phyloP scores from a whole-genome alignment of 2,888 invertebrate species.

The Neoascia interrupta region DNA sequence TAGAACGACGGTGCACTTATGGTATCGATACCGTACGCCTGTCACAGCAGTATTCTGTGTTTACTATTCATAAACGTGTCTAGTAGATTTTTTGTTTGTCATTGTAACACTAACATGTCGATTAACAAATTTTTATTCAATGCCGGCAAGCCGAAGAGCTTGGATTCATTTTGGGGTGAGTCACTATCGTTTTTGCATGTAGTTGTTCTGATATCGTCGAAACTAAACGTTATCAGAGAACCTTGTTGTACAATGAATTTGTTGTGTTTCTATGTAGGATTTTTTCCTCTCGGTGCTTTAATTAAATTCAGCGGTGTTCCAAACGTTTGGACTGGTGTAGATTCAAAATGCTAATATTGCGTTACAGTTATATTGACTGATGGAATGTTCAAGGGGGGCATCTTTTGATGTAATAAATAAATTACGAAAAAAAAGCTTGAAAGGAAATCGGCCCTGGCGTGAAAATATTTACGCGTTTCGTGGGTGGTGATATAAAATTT shows the following conservation, averaged over 20 bases:
- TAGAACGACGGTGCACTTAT: slow-evolving; percentile 25
- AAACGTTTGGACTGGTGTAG: too few species aligned
- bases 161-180: slow-evolving; percentile 54
- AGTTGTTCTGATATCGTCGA: slow-evolving; percentile 2
- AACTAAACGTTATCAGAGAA: slow-evolving; percentile 28
- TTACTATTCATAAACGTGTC: slow-evolving; percentile 53
- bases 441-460: too few species aligned
- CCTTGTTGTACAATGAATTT: slow-evolving; percentile 33
- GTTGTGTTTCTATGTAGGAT: slow-evolving; percentile 13
- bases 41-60: slow-evolving; percentile 33
- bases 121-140: slow-evolving; percentile 55
- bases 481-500: too few species aligned
- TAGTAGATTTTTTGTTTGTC: slow-evolving; percentile 11
- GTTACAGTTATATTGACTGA: too few species aligned
- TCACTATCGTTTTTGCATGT: background rate
- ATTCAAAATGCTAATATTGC: too few species aligned
- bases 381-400: too few species aligned
- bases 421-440: too few species aligned
- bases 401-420: too few species aligned
- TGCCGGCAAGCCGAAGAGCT: slow-evolving; percentile 31
- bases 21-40: slow-evolving; percentile 12
- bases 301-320: too few species aligned
- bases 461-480: too few species aligned
- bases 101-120: slow-evolving; percentile 29
- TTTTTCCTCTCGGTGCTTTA: background rate